Base-by-base conservation (phyloP, 1,140 invertebrate species). In the Heliconius congener region DNA sequence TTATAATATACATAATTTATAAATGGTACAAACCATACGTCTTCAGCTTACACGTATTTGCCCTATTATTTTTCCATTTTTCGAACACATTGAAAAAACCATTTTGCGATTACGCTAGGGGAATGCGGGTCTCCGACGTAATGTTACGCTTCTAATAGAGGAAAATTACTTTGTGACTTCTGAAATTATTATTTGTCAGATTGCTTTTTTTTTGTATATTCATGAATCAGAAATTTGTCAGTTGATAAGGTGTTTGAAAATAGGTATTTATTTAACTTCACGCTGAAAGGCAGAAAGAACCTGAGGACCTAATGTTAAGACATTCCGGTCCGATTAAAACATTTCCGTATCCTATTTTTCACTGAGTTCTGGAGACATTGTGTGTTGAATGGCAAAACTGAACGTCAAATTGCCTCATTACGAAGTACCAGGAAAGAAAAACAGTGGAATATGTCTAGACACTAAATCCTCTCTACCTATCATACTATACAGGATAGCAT, bases 91-190 rank as follows among this genome's bases (percentile, higher is more conserved):
- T 39, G 55, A 39, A 66, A 75, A 66, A 66, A 75, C 19, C 27
- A 74, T 75, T 75, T 50, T 60, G 18, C 34, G 52, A 57, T 74
- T 39, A 75, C 74, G n/a, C 55, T 60, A 4, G 74, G 74, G 74
- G 37, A 23, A 37, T 34, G 74, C 34, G 74, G 74, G 55, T 9
- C 73, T 39, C 74, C 34, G 42, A 57, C 37, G 52, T 39, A 34
- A 39, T 66, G 55, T 75, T 66, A 75, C 37, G 23, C 11, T 23
- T 66, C 52, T 75, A 75, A 60, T 75, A 75, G 50, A 75, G 46
- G 55, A 66, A 75, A 66, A 75, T 75, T 75, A 75, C 55, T 27
- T 75, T 75, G 8, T 60, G 74, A 66, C 11, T 23, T 46, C 18
- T 18, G 55, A 75, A 75, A 75, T 75, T 23, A 60, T 39, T 60